Percentiles rank a stretch among this genome's conserved stretches.
Conservation (phyloP, 2,888 invertebrate species). For the Boloria euphrosyne region DNA sequence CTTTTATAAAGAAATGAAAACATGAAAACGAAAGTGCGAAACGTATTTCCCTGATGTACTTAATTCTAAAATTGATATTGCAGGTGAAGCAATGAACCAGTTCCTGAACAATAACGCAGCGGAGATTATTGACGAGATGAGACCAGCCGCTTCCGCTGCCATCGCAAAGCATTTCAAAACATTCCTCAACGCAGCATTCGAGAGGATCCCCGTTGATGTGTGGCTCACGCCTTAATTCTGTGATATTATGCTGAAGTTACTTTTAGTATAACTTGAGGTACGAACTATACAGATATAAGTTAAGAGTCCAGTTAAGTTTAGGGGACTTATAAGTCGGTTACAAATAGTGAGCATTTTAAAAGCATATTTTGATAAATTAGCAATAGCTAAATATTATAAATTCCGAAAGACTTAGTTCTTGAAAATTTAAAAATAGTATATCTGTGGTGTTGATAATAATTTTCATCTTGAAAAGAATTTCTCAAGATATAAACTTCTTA, state of each 20-base stretch:
- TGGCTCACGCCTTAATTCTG: constrained; percentile 81
- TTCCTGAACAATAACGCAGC: constrained; percentile 91
- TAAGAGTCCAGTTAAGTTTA: constrained; percentile 3
- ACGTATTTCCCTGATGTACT: too few species aligned
- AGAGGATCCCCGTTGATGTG: constrained; percentile 86
- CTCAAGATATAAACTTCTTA: too few species aligned
- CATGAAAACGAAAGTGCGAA: too few species aligned
- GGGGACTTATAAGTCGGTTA: not conserved
- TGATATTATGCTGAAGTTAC: constrained; percentile 2
- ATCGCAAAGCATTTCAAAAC: constrained; percentile 88
- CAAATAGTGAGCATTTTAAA: not conserved
- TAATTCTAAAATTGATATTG: constrained; percentile 39
- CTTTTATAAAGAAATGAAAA: too few species aligned
- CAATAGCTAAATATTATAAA: too few species aligned
- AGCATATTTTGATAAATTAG: too few species aligned
- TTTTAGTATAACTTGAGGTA: constrained; percentile 20
- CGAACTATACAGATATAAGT: constrained; percentile 10
- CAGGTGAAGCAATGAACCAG: constrained; percentile 92
- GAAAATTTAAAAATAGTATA: too few species aligned
- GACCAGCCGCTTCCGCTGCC: constrained; percentile 87
- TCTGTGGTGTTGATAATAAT: too few species aligned
- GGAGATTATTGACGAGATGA: constrained; percentile 92
- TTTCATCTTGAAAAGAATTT: too few species aligned
- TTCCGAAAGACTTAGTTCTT: too few species aligned
- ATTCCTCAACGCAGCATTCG: constrained; percentile 88